Percentiles rank a stretch among this genome's conserved stretches.
Conservation (phyloP, 2,888 invertebrate genomes). For the Pandemis heparana region DNA sequence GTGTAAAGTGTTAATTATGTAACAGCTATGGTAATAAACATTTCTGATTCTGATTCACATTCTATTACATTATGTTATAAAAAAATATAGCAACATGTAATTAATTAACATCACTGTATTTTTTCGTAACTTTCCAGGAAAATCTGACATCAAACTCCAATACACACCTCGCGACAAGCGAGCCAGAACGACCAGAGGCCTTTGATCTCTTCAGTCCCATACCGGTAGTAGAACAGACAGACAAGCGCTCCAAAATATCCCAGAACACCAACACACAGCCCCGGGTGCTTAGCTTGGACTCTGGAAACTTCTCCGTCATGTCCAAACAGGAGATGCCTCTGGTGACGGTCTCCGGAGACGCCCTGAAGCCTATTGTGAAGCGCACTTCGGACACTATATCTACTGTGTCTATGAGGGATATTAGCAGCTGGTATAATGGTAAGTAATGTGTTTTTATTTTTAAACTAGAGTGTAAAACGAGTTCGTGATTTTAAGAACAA, state of each 20-base stretch:
- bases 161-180: conserved; percentile 48
- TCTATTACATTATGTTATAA: no score
- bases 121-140: conserved; percentile 58
- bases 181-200: conserved; percentile 65
- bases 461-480: background rate
- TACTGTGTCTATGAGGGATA: conserved; percentile 85
- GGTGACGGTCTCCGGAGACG: conserved; percentile 72
- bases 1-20: no score
- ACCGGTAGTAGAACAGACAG: conserved; percentile 60
- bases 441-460: background rate
- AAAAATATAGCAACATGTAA: no score
- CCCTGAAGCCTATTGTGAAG: conserved; percentile 67
- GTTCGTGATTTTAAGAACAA: no score
- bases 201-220: conserved; percentile 86
- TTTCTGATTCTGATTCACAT: no score
- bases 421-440: conserved; percentile 89
- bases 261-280: conserved; percentile 69
- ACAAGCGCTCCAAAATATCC: conserved; percentile 71
- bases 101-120: no score
- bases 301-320: conserved; percentile 75
- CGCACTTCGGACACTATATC: conserved; percentile 79
- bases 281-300: conserved; percentile 73
- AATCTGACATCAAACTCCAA: conserved; percentile 58
- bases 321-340: conserved; percentile 71
- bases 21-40: no score